phyloP scores from a whole-genome alignment of 2,888 invertebrate species.

The Deilephila porcellus region DNA sequence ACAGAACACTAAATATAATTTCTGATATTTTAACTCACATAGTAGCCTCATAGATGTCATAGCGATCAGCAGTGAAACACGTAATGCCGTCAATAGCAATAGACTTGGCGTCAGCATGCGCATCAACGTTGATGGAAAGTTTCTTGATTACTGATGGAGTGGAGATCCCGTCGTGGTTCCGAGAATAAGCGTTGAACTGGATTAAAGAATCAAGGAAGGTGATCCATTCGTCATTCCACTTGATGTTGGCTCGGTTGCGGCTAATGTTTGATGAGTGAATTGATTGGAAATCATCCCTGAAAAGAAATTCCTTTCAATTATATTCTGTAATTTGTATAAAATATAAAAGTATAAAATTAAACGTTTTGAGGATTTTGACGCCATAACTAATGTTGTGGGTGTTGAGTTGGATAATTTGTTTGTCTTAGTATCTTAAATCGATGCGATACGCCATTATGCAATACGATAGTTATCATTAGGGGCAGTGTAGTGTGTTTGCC shows the following conservation, averaged over 20 bases:
- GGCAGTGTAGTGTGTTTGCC: too few species aligned
- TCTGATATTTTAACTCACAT: conserved; percentile 40
- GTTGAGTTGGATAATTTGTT: too few species aligned
- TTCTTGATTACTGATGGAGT: conserved; percentile 45
- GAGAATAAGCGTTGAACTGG: conserved; percentile 48
- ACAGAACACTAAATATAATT: background rate
- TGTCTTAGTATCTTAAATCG: too few species aligned
- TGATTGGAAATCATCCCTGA: conserved; percentile 50
- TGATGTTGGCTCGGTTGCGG: conserved; percentile 44
- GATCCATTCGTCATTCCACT: conserved; percentile 51
- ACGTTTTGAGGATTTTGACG: too few species aligned
- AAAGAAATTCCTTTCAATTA: conserved; percentile 33
- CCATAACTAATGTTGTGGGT: too few species aligned
- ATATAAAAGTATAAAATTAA: too few species aligned
- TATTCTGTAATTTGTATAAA: background rate
- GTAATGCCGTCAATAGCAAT: conserved; percentile 30
- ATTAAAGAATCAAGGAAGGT: conserved; percentile 51
- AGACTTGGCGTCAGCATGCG: conserved; percentile 37
- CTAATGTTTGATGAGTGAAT: conserved; percentile 44
- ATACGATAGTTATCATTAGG: too few species aligned
- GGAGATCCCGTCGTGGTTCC: conserved; percentile 46
- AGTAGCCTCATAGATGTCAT: conserved; percentile 38
- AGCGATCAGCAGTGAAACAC: conserved; percentile 40
- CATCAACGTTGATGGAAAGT: conserved; percentile 43
- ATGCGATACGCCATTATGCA: too few species aligned